These are phyloP conservation scores for Tamias sibiricus DNA, from an alignment of 2,113 vertebrate species.

Conservation along the genomic window DNA sequence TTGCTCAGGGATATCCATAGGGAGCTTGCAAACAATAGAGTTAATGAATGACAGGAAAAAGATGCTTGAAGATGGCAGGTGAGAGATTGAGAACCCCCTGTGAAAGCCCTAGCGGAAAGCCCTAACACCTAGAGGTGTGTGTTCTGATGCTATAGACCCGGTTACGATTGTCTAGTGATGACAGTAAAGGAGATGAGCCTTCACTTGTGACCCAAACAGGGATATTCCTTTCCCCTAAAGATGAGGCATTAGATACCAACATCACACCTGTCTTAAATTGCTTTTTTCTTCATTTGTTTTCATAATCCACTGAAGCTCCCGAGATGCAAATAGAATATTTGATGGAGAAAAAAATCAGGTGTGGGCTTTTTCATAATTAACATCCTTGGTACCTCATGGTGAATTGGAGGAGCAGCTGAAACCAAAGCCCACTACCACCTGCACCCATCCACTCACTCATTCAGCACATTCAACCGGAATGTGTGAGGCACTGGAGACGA, in stretches of 20 bases:
- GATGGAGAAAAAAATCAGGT: not conserved
- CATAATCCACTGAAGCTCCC: not conserved
- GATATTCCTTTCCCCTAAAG: not conserved
- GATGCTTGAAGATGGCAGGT: not conserved
- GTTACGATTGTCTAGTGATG: not conserved
- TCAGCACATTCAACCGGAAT: not conserved
- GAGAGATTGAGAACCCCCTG: not conserved
- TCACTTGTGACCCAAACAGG: not conserved
- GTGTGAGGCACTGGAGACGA: not conserved
- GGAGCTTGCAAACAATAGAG: not conserved
- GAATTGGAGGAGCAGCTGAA: not conserved
- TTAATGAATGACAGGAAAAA: not conserved
- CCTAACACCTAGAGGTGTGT: not conserved
- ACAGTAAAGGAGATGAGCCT: not conserved
- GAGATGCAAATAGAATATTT: not conserved
- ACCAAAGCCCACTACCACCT: not conserved
- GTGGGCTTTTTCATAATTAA: not conserved
- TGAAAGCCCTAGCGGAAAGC: too few species aligned
- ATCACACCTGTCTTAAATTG: not conserved
- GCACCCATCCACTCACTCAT: not conserved
- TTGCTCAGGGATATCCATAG: not conserved
- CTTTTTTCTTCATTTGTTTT: conserved; percentile 3
- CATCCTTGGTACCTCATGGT: not conserved
- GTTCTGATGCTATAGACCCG: not conserved
- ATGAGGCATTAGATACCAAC: not conserved